Percentiles rank a stretch among this genome's conserved stretches.
phyloP scores from a whole-genome alignment of 2,113 vertebrate genomes.

The Semnornis frantzii region DNA sequence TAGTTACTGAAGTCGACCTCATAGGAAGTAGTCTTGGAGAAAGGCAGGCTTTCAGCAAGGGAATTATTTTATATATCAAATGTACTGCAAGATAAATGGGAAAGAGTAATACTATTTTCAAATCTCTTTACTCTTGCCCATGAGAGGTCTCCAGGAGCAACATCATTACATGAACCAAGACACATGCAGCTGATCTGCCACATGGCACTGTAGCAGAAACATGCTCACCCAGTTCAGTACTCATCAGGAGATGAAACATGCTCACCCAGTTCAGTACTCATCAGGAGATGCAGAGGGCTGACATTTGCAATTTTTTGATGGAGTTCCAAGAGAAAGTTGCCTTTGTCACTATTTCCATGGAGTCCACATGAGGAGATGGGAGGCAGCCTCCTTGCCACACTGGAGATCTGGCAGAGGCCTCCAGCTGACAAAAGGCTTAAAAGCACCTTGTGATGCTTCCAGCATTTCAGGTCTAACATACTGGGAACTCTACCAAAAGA shows the following conservation, averaged over 20 bases:
- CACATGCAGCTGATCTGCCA: constrained; percentile 9
- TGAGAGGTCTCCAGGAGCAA: background rate
- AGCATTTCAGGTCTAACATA: background rate
- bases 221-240: background rate
- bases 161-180: background rate
- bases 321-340: background rate
- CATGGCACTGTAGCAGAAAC: background rate
- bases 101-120: background rate
- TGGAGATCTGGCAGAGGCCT: background rate
- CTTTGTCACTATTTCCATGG: constrained; percentile 14
- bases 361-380: constrained; percentile 3
- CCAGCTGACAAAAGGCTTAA: background rate
- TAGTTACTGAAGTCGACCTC: constrained; percentile 34
- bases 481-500: background rate
- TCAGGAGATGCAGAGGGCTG: background rate
- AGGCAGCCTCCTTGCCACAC: background rate
- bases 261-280: background rate
- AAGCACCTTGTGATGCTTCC: background rate
- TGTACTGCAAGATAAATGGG: constrained; percentile 16
- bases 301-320: background rate
- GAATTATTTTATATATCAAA: constrained; percentile 18
- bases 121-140: background rate
- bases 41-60: constrained; percentile 14
- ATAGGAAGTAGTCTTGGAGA: background rate
- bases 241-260: background rate